phyloP scores from a whole-genome alignment of 2,113 vertebrate genomes.

The Noturus placidus region DNA sequence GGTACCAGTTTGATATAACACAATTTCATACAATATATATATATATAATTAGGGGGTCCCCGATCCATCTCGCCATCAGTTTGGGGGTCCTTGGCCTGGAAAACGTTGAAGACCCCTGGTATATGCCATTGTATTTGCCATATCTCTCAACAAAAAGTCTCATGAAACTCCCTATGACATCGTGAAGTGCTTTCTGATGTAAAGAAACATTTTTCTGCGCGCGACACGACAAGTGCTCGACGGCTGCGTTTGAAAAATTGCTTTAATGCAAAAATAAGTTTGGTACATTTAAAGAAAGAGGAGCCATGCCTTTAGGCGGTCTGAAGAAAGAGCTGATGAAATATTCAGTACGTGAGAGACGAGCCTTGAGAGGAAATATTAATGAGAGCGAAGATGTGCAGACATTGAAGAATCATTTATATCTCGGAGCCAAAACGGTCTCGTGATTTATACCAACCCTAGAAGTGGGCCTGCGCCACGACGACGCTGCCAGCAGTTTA shows the following conservation, averaged over 20 bases:
- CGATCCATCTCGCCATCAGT: too few species aligned
- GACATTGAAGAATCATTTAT: conserved; percentile 53
- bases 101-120: too few species aligned
- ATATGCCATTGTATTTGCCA: too few species aligned
- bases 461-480: conserved; percentile 15
- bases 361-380: conserved; percentile 56
- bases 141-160: too few species aligned
- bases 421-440: conserved; percentile 46
- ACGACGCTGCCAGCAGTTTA: conserved; percentile 31
- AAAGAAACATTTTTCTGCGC: conserved; percentile 5
- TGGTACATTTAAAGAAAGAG: conserved; percentile 48
- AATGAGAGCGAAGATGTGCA: conserved; percentile 57
- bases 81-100: too few species aligned
- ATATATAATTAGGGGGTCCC: too few species aligned
- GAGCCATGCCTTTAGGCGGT: conserved; percentile 43
- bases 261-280: conserved; percentile 65
- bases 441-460: conserved; percentile 50
- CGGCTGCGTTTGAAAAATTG: conserved; percentile 60
- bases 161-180: background rate
- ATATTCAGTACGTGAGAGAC: conserved; percentile 60
- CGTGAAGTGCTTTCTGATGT: background rate
- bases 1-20: too few species aligned
- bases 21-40: too few species aligned
- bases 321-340: conserved; percentile 55
- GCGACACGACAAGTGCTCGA: conserved; percentile 32